Percentiles rank a stretch among this genome's conserved stretches.
phyloP scores from a whole-genome alignment of 2,888 invertebrate species.

The Hypselothyrea guttata region DNA sequence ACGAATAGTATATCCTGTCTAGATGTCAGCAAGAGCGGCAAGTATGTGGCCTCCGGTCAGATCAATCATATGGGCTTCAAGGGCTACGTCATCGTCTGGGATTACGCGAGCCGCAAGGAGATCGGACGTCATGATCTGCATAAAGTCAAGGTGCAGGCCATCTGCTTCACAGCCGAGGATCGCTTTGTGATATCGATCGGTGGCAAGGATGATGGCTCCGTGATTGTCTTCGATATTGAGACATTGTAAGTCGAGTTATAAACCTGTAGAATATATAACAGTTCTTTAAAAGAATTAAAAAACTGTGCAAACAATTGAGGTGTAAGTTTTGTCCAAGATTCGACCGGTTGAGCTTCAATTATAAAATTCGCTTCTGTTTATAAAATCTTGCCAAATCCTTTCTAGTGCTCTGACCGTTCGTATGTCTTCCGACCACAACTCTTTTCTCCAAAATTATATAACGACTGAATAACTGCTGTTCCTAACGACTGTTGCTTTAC shows the following conservation, averaged over 20 bases:
- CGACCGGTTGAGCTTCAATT: too few relatives aligned
- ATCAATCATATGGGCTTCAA: constrained; percentile 95
- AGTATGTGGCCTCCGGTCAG: constrained; percentile 94
- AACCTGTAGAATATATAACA: too few relatives aligned
- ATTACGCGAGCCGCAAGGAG: constrained; percentile 86
- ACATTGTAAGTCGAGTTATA: constrained; percentile 77
- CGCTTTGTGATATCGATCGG: constrained; percentile 92
- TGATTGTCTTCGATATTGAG: constrained; percentile 92
- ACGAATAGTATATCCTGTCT: constrained; percentile 90
- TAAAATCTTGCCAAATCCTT: too few relatives aligned
- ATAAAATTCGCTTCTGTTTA: too few relatives aligned
- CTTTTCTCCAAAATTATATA: too few relatives aligned
- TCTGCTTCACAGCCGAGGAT: constrained; percentile 92
- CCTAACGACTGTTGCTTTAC: too few relatives aligned
- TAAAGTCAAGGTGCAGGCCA: constrained; percentile 92
- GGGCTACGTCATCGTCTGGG: constrained; percentile 93
- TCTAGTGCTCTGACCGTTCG: too few relatives aligned
- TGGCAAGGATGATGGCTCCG: constrained; percentile 93
- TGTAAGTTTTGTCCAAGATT: too few relatives aligned
- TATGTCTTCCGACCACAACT: too few relatives aligned
- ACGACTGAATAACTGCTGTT: too few relatives aligned
- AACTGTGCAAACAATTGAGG: too few relatives aligned
- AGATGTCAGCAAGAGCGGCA: constrained; percentile 89
- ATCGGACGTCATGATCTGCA: constrained; percentile 91
- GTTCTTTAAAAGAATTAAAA: too few relatives aligned